Conservation (phyloP, 2,113 vertebrate species). For the Etia nguti region DNA sequence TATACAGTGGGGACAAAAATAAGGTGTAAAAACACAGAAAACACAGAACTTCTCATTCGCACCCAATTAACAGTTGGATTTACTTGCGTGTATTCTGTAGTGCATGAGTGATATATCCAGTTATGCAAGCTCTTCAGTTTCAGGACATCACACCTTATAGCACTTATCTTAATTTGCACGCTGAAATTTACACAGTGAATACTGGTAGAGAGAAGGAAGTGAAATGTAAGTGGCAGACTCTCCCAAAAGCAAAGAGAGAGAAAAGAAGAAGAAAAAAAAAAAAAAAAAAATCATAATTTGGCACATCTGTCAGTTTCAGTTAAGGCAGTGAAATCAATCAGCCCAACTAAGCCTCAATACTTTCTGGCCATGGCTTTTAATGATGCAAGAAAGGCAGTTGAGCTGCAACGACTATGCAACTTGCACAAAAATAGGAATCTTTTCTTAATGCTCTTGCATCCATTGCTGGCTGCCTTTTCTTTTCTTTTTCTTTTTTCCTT, state of each 20-base stretch:
- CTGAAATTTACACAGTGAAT: constrained; percentile 29
- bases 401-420: constrained; percentile 51
- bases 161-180: neutral
- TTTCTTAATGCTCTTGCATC: constrained; percentile 23
- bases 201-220: neutral
- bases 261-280: neutral
- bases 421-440: constrained; percentile 22
- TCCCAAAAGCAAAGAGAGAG: constrained; percentile 6
- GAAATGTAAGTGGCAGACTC: constrained; percentile 10
- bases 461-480: neutral
- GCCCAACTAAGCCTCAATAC: constrained; percentile 4
- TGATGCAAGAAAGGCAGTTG: constrained; percentile 55
- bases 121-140: neutral
- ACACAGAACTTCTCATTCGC: neutral
- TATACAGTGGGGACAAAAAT: constrained; percentile 28
- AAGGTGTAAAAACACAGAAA: constrained; percentile 32
- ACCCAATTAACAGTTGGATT: neutral
- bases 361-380: constrained; percentile 30
- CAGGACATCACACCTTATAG: neutral
- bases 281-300: constrained; percentile 42
- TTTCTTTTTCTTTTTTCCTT: neutral
- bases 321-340: constrained; percentile 60
- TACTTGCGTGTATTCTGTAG: constrained; percentile 34
- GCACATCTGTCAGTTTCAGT: constrained; percentile 65
- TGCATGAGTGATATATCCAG: constrained; percentile 45